Conservation (phyloP, 1,140 invertebrate genomes). For the Aphaenogaster rudis region DNA sequence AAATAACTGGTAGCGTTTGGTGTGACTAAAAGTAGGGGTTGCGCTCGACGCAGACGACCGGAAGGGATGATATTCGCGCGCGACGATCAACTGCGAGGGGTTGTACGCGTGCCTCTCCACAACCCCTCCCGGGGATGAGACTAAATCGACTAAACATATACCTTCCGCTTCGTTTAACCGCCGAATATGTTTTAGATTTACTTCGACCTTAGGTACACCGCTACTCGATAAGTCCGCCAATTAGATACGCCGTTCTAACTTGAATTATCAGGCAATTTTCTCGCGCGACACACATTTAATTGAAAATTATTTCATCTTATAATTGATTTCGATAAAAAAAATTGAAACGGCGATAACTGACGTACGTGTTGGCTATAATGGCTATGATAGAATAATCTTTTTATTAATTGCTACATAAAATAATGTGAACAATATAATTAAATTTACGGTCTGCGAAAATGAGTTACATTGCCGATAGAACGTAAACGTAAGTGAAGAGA, state of each 20-base stretch:
- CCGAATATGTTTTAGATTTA: slow-evolving; percentile 85
- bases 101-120: slow-evolving; percentile 61
- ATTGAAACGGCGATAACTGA: neutral
- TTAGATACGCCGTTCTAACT: slow-evolving; percentile 65
- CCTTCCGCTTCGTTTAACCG: slow-evolving; percentile 84
- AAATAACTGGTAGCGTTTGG: slow-evolving; percentile 81
- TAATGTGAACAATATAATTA: neutral
- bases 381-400: neutral
- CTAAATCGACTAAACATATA: slow-evolving; percentile 86
- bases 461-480: neutral
- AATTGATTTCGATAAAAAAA: neutral
- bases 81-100: slow-evolving; percentile 66
- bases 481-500: neutral
- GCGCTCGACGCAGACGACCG: slow-evolving; percentile 52
- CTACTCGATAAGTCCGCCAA: slow-evolving; percentile 76
- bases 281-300: slow-evolving; percentile 10
- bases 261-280: slow-evolving; percentile 51
- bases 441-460: neutral
- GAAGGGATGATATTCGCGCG: slow-evolving; percentile 58
- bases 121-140: slow-evolving; percentile 59
- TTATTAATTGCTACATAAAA: neutral
- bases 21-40: slow-evolving; percentile 77
- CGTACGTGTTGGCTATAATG: neutral
- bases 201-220: slow-evolving; percentile 67
- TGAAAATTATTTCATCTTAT: slow-evolving; percentile 12